Base-by-base conservation (phyloP, 2,797 vertebrate genomes). In the Peromyscus aztecus region DNA sequence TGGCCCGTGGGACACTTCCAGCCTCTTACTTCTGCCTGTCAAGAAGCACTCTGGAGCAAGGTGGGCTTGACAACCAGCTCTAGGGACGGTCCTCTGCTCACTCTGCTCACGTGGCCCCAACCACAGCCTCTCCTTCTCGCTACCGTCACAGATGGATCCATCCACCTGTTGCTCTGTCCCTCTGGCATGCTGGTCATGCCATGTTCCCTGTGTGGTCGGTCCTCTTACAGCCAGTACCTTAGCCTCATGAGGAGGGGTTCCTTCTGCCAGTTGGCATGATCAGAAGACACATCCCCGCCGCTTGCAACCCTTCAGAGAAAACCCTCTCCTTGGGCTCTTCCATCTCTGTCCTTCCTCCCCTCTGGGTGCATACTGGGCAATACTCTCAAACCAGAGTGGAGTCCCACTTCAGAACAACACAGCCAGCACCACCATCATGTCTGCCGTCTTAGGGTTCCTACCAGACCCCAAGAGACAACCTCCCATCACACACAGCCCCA, bases 231-330 rank as follows among this genome's bases (percentile, higher is more conserved):
- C 5, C 19, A 46, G 82, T 80, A 59, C 77, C 40, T 19, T 49
- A 65, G n/a, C 23, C 6, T 3, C 17, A 1, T 34, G 23, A 84
- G 27, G 63, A 94, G 17, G 94, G 55, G 29, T 19, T 46, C 29
- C 17, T 63, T n/a, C 55, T 73, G 2, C 40, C 61, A 4, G 17
- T 40, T 46, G 55, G 37, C 73, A 43, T 2, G 1, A 63, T 40
- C 29, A 21, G 34, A 12, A 82, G 57, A 84, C 43, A 46, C 1
- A 0, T 61, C 75, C 80, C 43, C 24, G 21, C 13, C 23, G 24
- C 73, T 69, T 40, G 49, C 3, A 85, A 24, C 67, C 63, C 52
- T 77, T 43, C 40, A 69, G 85, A 91, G 90, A 95, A 80, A 87
- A 83, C 34, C 24, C 69, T 65, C 55, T 84, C 94, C 76, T 34